Evolutionary conservation across 2,113 vertebrate genomes (phyloP).

Genomic region (Syngnathus typhle): DNA sequence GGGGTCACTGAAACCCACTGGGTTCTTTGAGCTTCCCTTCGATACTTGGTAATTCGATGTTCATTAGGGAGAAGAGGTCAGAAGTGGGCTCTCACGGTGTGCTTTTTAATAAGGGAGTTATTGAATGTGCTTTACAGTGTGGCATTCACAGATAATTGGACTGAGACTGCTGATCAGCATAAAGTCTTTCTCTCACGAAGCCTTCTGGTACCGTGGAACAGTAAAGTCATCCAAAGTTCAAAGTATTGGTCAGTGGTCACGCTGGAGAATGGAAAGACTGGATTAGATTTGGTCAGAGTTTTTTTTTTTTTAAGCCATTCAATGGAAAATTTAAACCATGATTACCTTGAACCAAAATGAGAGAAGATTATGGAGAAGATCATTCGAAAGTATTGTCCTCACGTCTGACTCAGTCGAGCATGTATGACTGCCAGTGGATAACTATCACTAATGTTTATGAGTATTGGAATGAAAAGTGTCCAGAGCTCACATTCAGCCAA

Average conservation of each 20-base stretch:
- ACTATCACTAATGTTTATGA: background rate
- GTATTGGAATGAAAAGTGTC: background rate
- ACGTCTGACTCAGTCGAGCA: background rate
- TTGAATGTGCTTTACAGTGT: constrained; percentile 51
- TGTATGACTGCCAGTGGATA: background rate
- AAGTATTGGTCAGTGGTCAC: background rate
- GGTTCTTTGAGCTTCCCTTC: constrained; percentile 18
- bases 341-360: background rate
- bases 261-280: background rate
- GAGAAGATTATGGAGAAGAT: background rate
- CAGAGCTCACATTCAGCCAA: background rate
- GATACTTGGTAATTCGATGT: constrained; percentile 21
- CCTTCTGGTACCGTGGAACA: background rate
- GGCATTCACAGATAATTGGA: constrained; percentile 54
- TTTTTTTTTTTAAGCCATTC: background rate
- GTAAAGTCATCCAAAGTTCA: constrained; percentile 17
- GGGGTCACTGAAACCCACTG: constrained; percentile 10
- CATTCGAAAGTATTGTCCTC: background rate
- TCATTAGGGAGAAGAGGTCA: constrained; percentile 41
- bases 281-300: background rate
- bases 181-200: constrained; percentile 25
- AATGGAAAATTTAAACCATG: background rate
- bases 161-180: constrained; percentile 41
- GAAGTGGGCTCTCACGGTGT: constrained; percentile 20
- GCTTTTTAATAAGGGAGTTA: constrained; percentile 27